Percentiles rank a stretch among this genome's conserved stretches.
Conservation (phyloP, 2,888 invertebrate species). For the Empis stercorea region DNA sequence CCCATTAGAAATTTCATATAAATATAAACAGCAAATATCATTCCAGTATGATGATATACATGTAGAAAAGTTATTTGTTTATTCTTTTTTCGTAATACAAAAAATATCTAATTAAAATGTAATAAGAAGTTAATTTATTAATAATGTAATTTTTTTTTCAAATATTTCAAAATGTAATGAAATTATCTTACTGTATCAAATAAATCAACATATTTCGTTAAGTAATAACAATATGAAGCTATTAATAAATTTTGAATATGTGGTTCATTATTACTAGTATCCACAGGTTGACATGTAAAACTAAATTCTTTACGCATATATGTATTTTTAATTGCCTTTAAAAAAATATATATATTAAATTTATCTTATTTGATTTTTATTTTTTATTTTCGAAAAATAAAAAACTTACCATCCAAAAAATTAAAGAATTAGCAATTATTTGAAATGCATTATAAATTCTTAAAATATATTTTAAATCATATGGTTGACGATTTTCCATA, state of each 20-base stretch:
- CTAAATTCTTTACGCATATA: slow-evolving; percentile 23
- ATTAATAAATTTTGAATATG: slow-evolving; percentile 35
- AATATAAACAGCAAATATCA: slow-evolving; percentile 55
- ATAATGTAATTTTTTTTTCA: too few species aligned
- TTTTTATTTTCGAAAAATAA: neutral
- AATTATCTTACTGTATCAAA: slow-evolving; percentile 51
- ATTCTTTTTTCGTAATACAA: slow-evolving; percentile 67
- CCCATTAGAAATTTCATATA: slow-evolving; percentile 45
- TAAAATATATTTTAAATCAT: slow-evolving; percentile 49
- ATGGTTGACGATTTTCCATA: slow-evolving; percentile 54
- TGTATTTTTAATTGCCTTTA: slow-evolving; percentile 19
- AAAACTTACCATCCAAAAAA: slow-evolving; percentile 15
- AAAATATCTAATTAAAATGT: slow-evolving; percentile 43
- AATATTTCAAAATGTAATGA: too few species aligned
- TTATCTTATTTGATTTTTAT: neutral
- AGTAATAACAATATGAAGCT: slow-evolving; percentile 48
- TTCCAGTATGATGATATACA: slow-evolving; percentile 74
- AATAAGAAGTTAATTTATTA: neutral
- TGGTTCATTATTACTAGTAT: slow-evolving; percentile 21
- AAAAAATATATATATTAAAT: neutral
- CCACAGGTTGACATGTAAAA: slow-evolving; percentile 24
- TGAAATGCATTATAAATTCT: slow-evolving; percentile 56
- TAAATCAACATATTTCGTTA: slow-evolving; percentile 57
- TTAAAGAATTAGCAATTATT: slow-evolving; percentile 18
- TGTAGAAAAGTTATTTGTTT: slow-evolving; percentile 75